Evolutionary conservation across 2,888 invertebrate species (phyloP).

Genomic region (Eilema caniola): DNA sequence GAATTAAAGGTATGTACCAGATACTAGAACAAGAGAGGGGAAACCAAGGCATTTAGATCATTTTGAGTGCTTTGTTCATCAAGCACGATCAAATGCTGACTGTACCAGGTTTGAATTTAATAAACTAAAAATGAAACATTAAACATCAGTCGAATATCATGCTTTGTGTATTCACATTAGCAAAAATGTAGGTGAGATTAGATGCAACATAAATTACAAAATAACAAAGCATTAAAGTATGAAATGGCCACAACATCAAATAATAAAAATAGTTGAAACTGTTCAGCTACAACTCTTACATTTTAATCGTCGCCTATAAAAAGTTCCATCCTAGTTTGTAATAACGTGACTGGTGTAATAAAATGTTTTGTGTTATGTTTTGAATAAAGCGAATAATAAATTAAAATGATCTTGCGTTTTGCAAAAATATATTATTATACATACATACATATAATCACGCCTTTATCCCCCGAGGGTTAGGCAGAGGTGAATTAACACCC

Average conservation of each 20-base stretch:
- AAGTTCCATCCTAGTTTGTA: slow-evolving; percentile 8
- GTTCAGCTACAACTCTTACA: slow-evolving; percentile 3
- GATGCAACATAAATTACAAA: background rate
- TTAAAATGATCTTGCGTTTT: background rate
- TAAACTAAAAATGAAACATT: no score
- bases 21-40: no score
- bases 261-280: slow-evolving; percentile 17
- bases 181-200: background rate
- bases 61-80: no score
- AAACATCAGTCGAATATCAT: background rate
- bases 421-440: no score
- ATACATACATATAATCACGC: no score
- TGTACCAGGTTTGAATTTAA: no score
- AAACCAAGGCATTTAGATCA: no score
- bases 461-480: no score
- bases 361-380: background rate
- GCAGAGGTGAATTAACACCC: no score
- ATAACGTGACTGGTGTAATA: slow-evolving; percentile 1
- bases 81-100: no score
- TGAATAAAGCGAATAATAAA: slow-evolving; percentile 2
- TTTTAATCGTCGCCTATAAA: slow-evolving; percentile 23
- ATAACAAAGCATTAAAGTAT: background rate
- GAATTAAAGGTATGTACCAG: no score
- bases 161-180: background rate
- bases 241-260: background rate